These are phyloP conservation scores for Stenchaetothrips biformis DNA, from an alignment of 2,888 invertebrate species.

Conservation along the genomic window DNA sequence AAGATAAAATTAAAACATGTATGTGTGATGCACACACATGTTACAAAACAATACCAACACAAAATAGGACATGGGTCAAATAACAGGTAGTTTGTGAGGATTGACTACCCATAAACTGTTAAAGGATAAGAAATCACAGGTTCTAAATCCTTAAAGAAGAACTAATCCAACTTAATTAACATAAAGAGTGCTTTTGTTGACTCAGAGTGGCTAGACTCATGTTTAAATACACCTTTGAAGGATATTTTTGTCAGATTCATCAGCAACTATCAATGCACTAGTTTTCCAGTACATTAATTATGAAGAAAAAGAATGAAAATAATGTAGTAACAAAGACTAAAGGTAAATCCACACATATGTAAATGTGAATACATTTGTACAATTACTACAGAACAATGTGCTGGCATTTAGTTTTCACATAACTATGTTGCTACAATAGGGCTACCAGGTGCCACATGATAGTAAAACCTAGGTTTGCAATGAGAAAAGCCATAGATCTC, in stretches of 20 bases:
- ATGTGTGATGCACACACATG: background rate
- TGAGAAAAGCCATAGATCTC: constrained; percentile 1
- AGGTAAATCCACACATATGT: background rate
- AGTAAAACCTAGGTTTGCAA: background rate
- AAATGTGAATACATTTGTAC: background rate
- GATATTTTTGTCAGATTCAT: constrained; percentile 22
- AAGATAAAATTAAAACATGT: background rate
- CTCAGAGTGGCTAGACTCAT: background rate
- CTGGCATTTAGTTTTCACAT: constrained; percentile 16
- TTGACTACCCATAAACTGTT: background rate
- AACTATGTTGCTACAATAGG: constrained; percentile 7
- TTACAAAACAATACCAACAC: background rate
- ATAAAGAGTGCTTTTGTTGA: background rate
- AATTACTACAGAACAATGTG: constrained; percentile 13
- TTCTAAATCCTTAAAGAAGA: background rate
- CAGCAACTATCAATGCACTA: background rate
- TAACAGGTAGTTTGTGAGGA: background rate
- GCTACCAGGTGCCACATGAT: background rate
- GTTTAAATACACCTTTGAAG: constrained; percentile 13
- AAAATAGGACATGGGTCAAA: background rate
- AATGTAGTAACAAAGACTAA: background rate
- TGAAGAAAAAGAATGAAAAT: background rate
- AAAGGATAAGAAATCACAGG: constrained; percentile 16
- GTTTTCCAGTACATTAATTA: background rate
- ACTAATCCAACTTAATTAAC: background rate